These are phyloP conservation scores for Cerceris ruficornis DNA, from an alignment of 2,888 invertebrate genomes.

Conservation along the genomic window DNA sequence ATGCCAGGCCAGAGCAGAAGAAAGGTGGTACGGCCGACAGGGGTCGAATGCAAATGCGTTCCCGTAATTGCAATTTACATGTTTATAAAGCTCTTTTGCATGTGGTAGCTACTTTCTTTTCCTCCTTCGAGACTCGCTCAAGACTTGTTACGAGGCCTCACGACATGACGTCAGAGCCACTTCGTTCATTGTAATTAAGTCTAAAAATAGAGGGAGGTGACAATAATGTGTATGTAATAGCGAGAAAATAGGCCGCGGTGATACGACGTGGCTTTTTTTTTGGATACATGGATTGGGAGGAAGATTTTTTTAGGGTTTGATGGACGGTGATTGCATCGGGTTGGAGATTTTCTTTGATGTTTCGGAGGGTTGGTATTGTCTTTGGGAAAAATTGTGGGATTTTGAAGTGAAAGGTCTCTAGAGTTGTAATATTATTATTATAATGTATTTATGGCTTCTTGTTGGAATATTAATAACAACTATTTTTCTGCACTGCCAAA, in stretches of 20 bases:
- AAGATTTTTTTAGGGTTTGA: background rate
- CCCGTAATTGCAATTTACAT: constrained; percentile 59
- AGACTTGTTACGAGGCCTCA: constrained; percentile 36
- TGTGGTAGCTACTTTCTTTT: constrained; percentile 26
- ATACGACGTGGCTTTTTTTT: background rate
- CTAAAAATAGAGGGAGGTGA: constrained; percentile 59
- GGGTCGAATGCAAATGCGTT: constrained; percentile 57
- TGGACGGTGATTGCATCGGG: no score
- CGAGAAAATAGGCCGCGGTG: constrained; percentile 14
- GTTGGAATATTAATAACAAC: no score
- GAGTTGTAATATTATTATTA: no score
- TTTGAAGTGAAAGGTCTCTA: no score
- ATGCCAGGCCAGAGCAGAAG: constrained; percentile 30
- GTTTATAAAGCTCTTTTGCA: constrained; percentile 59
- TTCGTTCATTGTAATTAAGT: constrained; percentile 53
- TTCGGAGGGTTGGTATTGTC: no score
- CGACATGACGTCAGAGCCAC: constrained; percentile 28
- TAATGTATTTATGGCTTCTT: no score
- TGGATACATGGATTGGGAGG: background rate
- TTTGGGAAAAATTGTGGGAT: no score
- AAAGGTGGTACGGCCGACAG: constrained; percentile 18
- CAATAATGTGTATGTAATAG: constrained; percentile 44
- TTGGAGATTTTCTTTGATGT: no score
- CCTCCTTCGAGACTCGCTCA: constrained; percentile 18
- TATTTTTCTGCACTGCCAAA: no score